Percentiles rank a stretch among this genome's conserved stretches.
phyloP scores from a whole-genome alignment of 2,113 vertebrate species.

The Octodon degus region DNA sequence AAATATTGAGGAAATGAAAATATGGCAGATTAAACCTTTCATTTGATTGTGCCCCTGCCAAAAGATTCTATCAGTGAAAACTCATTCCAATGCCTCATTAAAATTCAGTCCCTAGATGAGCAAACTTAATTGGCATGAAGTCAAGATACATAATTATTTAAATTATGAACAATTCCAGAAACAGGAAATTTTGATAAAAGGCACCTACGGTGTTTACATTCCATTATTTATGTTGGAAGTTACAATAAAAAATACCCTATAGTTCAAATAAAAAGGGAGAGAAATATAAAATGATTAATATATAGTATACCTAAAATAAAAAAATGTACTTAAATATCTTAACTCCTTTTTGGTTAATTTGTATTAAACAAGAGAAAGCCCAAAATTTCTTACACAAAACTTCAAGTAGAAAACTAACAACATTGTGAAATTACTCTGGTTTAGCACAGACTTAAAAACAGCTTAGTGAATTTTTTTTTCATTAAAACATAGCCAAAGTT shows the following conservation, averaged over 20 bases:
- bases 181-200: conserved; percentile 79
- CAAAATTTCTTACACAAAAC: conserved; percentile 62
- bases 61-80: conserved; percentile 85
- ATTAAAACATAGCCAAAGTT: neutral
- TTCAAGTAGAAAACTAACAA: neutral
- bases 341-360: conserved; percentile 70
- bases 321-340: conserved; percentile 63
- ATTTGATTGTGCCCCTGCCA: conserved; percentile 79
- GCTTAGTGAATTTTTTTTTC: neutral
- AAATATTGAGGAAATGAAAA: conserved; percentile 77
- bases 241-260: conserved; percentile 72
- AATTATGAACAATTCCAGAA: conserved; percentile 85
- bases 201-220: conserved; percentile 79
- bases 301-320: conserved; percentile 69
- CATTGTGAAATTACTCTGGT: conserved; percentile 3
- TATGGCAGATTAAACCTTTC: conserved; percentile 79
- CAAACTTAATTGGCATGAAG: conserved; percentile 84
- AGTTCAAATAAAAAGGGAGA: conserved; percentile 63
- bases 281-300: conserved; percentile 72
- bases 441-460: neutral
- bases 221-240: conserved; percentile 74
- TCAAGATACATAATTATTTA: conserved; percentile 85
- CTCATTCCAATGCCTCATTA: conserved; percentile 84
- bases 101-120: conserved; percentile 82
- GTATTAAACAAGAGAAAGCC: conserved; percentile 66